phyloP scores from a whole-genome alignment of 30 jellyfish, hydroid and myxozoan species.

The Catostylus mosaicus region DNA sequence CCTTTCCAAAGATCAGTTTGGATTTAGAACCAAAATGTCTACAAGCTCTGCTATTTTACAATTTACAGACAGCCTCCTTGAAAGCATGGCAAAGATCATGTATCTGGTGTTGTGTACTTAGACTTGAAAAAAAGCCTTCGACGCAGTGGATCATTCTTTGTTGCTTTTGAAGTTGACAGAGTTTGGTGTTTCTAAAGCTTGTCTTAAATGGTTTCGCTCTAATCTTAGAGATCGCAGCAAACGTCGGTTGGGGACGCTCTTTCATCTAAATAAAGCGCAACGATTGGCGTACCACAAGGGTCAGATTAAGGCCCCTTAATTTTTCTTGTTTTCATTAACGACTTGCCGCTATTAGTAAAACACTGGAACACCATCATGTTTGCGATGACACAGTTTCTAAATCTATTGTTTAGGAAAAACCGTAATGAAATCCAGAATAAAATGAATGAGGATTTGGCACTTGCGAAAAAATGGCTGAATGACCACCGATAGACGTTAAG shows the following conservation, averaged over 20 bases:
- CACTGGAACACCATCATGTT: conserved; percentile 63
- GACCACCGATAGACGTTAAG: too few species aligned
- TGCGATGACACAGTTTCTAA: conserved; percentile 77
- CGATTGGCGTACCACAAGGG: conserved; percentile 70
- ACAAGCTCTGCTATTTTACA: conserved; percentile 62
- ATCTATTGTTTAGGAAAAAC: conserved; percentile 54
- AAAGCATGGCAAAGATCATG: conserved; percentile 74
- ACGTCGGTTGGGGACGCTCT: conserved; percentile 73
- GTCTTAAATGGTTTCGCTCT: too few species aligned
- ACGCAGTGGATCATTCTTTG: too few species aligned
- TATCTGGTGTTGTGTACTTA: conserved; percentile 54
- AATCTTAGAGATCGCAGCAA: conserved; percentile 73
- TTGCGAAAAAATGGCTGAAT: too few species aligned
- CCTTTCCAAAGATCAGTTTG: conserved; percentile 36
- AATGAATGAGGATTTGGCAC: too few species aligned
- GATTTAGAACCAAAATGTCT: conserved; percentile 33
- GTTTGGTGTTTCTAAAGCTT: too few species aligned
- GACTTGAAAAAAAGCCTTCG: too few species aligned
- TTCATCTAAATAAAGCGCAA: conserved; percentile 54
- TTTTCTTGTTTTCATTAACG: conserved; percentile 68
- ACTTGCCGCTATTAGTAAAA: conserved; percentile 76
- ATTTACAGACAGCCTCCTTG: conserved; percentile 60
- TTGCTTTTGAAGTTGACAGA: too few species aligned
- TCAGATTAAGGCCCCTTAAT: conserved; percentile 59
- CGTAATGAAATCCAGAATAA: too few species aligned